These are phyloP conservation scores for Clepsis dumicolana DNA, from an alignment of 2,888 invertebrate genomes.

Conservation along the genomic window DNA sequence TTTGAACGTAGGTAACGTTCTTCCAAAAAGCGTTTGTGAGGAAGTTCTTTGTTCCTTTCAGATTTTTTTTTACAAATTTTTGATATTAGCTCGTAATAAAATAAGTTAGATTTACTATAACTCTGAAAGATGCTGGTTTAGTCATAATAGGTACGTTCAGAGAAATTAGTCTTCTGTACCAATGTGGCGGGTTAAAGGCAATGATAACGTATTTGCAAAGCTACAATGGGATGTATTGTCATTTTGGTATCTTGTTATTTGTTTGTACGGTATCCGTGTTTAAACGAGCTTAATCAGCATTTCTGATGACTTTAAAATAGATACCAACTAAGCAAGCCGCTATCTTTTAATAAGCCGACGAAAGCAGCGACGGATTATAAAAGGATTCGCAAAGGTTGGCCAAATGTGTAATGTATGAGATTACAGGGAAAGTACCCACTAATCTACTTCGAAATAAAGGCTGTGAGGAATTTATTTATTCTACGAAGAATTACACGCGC, in stretches of 20 bases:
- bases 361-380: conserved; percentile 32
- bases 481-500: conserved; percentile 14
- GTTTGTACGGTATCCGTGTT: neutral
- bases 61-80: no score
- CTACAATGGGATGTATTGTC: neutral
- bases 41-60: no score
- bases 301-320: conserved; percentile 10
- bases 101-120: no score
- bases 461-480: conserved; percentile 19
- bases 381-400: conserved; percentile 31
- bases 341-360: conserved; percentile 33
- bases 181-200: no score
- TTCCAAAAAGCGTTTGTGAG: no score
- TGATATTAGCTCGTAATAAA: no score
- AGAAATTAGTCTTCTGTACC: neutral
- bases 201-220: neutral
- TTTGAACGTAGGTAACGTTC: no score
- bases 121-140: no score
- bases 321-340: conserved; percentile 11
- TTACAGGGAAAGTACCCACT: conserved; percentile 23
- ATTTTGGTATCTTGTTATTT: neutral
- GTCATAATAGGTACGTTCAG: neutral
- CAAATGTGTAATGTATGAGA: conserved; percentile 33
- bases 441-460: conserved; percentile 31
- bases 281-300: neutral